Evolutionary conservation across 1,140 invertebrate genomes (phyloP).

Genomic region (Drosophila sechellia): DNA sequence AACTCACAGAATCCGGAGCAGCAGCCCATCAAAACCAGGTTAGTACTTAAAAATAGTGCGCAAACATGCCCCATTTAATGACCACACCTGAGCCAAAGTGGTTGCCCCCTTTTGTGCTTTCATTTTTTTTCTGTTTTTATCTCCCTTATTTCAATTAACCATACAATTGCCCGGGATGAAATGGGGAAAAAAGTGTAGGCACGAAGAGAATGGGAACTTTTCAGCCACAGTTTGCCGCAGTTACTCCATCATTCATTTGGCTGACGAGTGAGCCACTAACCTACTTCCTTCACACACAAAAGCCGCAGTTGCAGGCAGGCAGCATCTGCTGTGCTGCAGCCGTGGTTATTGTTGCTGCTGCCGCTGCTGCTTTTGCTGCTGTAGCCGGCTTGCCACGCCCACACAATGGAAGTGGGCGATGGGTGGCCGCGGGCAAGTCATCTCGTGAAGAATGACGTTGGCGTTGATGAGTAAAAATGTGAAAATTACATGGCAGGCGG

Average conservation of each 20-base stretch:
- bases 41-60: constrained; percentile 51
- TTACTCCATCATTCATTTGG: constrained; percentile 78
- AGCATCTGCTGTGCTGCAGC: constrained; percentile 29
- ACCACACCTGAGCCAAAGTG: constrained; percentile 64
- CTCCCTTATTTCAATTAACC: constrained; percentile 71
- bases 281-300: constrained; percentile 70
- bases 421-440: constrained; percentile 4
- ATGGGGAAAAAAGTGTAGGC: not conserved
- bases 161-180: constrained; percentile 61
- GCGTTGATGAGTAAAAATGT: constrained; percentile 76
- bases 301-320: constrained; percentile 55
- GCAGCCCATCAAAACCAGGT: constrained; percentile 60
- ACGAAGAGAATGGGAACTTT: constrained; percentile 34
- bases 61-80: constrained; percentile 63
- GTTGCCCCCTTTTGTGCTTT: constrained; percentile 34
- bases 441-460: constrained; percentile 33
- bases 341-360: constrained; percentile 42
- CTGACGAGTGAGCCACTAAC: constrained; percentile 81
- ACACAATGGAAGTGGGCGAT: constrained; percentile 32
- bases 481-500: constrained; percentile 60
- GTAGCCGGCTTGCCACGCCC: constrained; percentile 70
- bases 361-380: constrained; percentile 8
- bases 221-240: constrained; percentile 59
- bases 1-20: constrained; percentile 15
- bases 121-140: constrained; percentile 17